These are phyloP conservation scores for Rhogogaster chlorosoma DNA, from an alignment of 2,888 invertebrate genomes.

Conservation along the genomic window DNA sequence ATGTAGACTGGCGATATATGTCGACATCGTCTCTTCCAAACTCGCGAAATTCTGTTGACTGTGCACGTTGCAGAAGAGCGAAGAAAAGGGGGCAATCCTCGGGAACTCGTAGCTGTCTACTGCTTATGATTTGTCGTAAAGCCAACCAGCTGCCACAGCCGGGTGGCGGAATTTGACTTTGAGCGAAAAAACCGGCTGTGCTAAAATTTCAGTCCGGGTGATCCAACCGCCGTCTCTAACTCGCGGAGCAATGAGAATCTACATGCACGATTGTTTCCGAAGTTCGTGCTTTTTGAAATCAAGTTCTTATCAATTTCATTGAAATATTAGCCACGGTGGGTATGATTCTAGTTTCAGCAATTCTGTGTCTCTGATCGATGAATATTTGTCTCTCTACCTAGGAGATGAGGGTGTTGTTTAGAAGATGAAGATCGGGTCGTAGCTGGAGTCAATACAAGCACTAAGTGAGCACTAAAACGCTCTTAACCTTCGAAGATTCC, in stretches of 20 bases:
- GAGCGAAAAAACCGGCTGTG: conserved; percentile 35
- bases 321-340: too few relatives aligned
- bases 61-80: not conserved
- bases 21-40: not conserved
- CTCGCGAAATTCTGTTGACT: not conserved
- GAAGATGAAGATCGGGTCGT: conserved; percentile 33
- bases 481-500: conserved; percentile 46
- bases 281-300: not conserved
- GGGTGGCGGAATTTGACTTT: conserved; percentile 43
- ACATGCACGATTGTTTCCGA: not conserved
- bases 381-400: conserved; percentile 21
- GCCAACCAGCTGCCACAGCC: conserved; percentile 70
- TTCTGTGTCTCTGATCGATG: not conserved
- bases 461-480: conserved; percentile 48
- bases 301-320: too few relatives aligned
- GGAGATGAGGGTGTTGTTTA: not conserved
- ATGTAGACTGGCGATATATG: not conserved
- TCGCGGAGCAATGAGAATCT: not conserved
- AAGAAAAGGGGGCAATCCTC: conserved; percentile 21
- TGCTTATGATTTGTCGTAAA: conserved; percentile 73
- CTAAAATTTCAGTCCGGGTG: not conserved
- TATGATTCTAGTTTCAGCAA: not conserved
- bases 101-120: conserved; percentile 64
- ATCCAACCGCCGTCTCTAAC: not conserved
- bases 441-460: conserved; percentile 33